Conservation (phyloP, 1,140 invertebrate genomes). For the Temnothorax curvispinosus region DNA sequence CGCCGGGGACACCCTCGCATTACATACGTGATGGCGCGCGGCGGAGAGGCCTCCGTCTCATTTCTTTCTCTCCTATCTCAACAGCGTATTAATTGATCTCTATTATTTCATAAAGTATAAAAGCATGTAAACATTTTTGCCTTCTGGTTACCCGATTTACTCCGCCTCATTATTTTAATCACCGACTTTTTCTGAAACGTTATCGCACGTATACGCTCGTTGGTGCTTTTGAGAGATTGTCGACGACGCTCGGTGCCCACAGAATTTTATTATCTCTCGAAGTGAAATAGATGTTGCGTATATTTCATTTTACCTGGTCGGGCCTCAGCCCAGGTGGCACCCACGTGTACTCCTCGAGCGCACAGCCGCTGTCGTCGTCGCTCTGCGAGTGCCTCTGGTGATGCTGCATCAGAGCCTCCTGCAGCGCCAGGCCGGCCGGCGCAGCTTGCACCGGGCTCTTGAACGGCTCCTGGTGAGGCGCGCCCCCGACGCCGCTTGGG, state of each 20-base stretch:
- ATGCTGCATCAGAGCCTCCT: slow-evolving; percentile 86
- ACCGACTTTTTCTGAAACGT: not conserved
- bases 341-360: slow-evolving; percentile 99
- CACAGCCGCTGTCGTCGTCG: slow-evolving; percentile 98
- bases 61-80: not conserved
- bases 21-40: not conserved
- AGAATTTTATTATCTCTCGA: not conserved
- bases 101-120: not conserved
- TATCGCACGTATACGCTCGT: no score
- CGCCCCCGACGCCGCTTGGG: slow-evolving; percentile 74
- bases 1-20: slow-evolving; percentile 29
- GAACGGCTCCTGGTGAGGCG: slow-evolving; percentile 81
- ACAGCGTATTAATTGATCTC: slow-evolving; percentile 15
- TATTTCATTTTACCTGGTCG: slow-evolving; percentile 92
- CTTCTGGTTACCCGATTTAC: not conserved
- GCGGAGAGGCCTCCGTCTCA: not conserved
- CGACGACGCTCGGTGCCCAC: no score
- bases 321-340: slow-evolving; percentile 97
- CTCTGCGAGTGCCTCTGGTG: slow-evolving; percentile 96
- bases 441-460: slow-evolving; percentile 82
- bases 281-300: not conserved
- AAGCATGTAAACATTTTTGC: not conserved
- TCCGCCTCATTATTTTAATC: not conserved
- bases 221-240: not conserved
- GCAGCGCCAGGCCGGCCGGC: slow-evolving; percentile 75